Evolutionary conservation across 1,140 invertebrate genomes (phyloP).

Genomic region (Eumeta japonica): DNA sequence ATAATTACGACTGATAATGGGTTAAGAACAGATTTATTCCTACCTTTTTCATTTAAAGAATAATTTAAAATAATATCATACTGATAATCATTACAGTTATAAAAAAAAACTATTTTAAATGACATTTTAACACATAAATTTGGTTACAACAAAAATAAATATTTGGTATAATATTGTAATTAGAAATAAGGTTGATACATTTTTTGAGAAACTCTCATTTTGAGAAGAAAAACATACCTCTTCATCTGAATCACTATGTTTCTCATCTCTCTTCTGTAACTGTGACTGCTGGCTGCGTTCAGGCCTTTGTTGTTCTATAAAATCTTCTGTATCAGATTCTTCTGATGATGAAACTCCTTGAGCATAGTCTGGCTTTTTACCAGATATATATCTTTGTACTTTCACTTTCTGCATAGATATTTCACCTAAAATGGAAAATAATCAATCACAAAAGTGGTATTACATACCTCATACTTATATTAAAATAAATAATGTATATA

Average conservation of each 20-base stretch:
- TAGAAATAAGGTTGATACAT: constrained; percentile 3
- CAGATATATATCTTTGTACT: constrained; percentile 90
- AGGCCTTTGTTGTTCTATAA: constrained; percentile 64
- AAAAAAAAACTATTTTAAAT: constrained; percentile 1
- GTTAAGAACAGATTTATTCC: no score
- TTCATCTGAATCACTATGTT: constrained; percentile 42
- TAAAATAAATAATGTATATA: constrained; percentile 5
- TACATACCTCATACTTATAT: constrained; percentile 5
- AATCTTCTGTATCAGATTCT: constrained; percentile 83
- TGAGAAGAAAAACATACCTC: constrained; percentile 33
- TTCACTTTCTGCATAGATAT: constrained; percentile 96
- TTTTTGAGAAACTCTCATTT: no score
- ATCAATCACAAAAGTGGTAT: constrained; percentile 9
- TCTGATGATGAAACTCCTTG: constrained; percentile 77
- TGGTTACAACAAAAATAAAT: constrained; percentile 2
- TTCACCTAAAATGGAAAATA: constrained; percentile 68
- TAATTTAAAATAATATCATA: no score
- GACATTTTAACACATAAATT: not conserved
- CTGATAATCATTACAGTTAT: not conserved
- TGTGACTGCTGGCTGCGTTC: constrained; percentile 42
- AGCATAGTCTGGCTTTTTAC: constrained; percentile 92
- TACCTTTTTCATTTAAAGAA: no score
- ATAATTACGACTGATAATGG: no score
- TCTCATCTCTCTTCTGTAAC: constrained; percentile 53
- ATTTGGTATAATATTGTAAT: not conserved